These are phyloP conservation scores for Eidolon dupreanum DNA, from an alignment of 2,797 vertebrate species.

Conservation along the genomic window DNA sequence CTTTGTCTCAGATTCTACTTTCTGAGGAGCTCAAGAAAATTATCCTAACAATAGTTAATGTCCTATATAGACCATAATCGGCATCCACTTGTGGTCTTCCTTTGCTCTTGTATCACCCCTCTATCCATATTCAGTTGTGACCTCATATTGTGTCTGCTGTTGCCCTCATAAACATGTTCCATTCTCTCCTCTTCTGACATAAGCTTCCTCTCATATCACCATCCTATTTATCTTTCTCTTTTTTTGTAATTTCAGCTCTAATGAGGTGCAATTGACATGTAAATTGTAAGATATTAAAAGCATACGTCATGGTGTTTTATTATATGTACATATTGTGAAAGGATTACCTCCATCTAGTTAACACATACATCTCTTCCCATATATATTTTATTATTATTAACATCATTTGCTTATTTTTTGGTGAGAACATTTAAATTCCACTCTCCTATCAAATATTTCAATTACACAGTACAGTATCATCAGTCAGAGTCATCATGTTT, in stretches of 20 bases:
- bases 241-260: not conserved
- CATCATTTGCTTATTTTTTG: not conserved
- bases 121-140: not conserved
- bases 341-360: not conserved
- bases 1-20: not conserved
- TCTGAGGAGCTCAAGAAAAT: not conserved
- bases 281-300: not conserved
- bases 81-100: not conserved
- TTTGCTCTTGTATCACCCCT: not conserved
- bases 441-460: not conserved
- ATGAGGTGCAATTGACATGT: not conserved
- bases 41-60: not conserved
- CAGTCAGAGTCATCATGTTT: not conserved
- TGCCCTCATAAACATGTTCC: not conserved
- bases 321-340: not conserved
- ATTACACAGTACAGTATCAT: not conserved
- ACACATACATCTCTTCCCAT: not conserved
- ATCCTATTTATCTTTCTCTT: not conserved
- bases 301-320: not conserved
- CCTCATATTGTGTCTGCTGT: not conserved
- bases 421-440: not conserved
- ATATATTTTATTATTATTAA: not conserved
- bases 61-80: accelerated
- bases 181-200: not conserved
- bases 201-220: not conserved